A percentile compares a stretch with the other conserved stretches of the same genome.
Conservation (phyloP, 2,888 invertebrate genomes). For the Nasonia oneida region DNA sequence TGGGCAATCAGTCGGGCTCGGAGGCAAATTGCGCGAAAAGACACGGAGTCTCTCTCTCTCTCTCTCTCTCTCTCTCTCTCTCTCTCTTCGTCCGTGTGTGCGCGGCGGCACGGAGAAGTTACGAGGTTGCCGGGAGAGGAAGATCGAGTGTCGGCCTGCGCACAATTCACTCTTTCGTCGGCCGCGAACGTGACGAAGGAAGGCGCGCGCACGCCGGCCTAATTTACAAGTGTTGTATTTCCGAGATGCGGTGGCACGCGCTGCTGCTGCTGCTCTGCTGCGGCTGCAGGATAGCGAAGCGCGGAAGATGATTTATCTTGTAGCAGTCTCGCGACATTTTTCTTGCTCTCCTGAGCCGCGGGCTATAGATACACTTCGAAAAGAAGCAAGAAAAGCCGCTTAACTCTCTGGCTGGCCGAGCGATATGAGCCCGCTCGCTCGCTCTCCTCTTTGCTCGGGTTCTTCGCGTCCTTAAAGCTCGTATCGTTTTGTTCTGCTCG, state of each 20-base stretch:
- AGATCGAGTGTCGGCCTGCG: conserved; percentile 48
- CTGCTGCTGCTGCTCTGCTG: neutral
- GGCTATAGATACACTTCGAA: neutral
- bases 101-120: conserved; percentile 18
- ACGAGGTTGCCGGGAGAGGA: conserved; percentile 22
- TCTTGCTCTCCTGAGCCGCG: neutral
- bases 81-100: too few relatives aligned
- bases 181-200: conserved; percentile 36
- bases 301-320: conserved; percentile 72
- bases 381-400: conserved; percentile 45
- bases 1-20: conserved; percentile 45
- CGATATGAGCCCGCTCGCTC: conserved; percentile 63
- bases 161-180: conserved; percentile 46
- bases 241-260: conserved; percentile 26
- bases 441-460: conserved; percentile 27
- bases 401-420: neutral
- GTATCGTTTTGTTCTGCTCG: conserved; percentile 17
- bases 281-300: neutral
- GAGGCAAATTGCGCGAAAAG: conserved; percentile 50
- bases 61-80: too few relatives aligned
- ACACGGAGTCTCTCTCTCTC: too few relatives aligned
- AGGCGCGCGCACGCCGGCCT: neutral
- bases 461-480: conserved; percentile 50
- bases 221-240: conserved; percentile 53
- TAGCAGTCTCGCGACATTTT: conserved; percentile 35